phyloP scores from a whole-genome alignment of 1,140 invertebrate genomes.

The Lepidurus packardi region DNA sequence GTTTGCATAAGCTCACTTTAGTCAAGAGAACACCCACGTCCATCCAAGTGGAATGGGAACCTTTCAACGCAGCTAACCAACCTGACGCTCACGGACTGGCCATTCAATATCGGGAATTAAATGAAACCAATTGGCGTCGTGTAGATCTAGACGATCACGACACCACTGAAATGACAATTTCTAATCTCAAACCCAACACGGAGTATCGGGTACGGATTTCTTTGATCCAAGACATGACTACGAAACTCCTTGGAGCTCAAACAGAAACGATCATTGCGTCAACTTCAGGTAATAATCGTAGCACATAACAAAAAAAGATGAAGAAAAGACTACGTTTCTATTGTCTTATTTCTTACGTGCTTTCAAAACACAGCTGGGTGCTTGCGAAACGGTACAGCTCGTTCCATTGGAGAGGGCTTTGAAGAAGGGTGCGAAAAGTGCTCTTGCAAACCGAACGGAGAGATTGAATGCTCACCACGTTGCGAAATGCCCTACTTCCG shows the following conservation, averaged over 20 bases:
- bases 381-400: conserved; percentile 39
- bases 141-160: not conserved
- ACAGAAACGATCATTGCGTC: not conserved
- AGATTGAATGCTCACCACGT: conserved; percentile 40
- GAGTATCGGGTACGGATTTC: conserved; percentile 14
- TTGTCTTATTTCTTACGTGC: not conserved
- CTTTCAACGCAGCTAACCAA: not conserved
- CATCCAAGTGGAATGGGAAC: conserved; percentile 13
- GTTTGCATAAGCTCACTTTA: conserved; percentile 5
- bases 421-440: conserved; percentile 44
- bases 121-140: conserved; percentile 14
- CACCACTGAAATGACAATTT: conserved; percentile 8
- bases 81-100: conserved; percentile 1
- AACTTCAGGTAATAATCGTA: not conserved
- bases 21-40: not conserved
- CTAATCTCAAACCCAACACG: not conserved
- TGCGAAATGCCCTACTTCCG: conserved; percentile 39
- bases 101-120: not conserved
- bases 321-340: not conserved
- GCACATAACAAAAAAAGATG: not conserved
- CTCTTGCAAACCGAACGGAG: conserved; percentile 39
- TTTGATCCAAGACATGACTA: not conserved
- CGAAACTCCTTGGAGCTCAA: not conserved
- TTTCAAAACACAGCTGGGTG: conserved; percentile 38
- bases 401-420: conserved; percentile 40